Evolutionary conservation across 2,888 invertebrate genomes (phyloP).

Genomic region (Globia sparganii): DNA sequence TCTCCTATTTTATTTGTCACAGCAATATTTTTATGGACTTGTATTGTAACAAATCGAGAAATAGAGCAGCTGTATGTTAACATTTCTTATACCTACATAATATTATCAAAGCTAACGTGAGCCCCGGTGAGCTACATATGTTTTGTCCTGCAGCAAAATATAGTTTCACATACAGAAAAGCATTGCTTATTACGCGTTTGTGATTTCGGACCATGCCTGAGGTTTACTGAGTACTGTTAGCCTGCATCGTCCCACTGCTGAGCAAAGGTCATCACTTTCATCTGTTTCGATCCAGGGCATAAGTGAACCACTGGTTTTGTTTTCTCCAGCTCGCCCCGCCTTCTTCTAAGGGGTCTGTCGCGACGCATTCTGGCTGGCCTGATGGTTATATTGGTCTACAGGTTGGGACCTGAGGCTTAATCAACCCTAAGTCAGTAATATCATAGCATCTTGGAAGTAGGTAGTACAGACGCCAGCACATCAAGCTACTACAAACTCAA

Average conservation of each 20-base stretch:
- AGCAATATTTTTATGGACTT: conserved; percentile 2
- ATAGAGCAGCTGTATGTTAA: background rate
- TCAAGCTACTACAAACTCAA: too few relatives aligned
- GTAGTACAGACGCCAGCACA: too few relatives aligned
- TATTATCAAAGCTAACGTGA: background rate
- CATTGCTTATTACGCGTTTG: too few relatives aligned
- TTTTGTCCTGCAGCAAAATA: background rate
- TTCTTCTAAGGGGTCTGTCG: too few relatives aligned
- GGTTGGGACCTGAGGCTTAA: too few relatives aligned
- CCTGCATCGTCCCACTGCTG: too few relatives aligned
- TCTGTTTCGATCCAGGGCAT: too few relatives aligned
- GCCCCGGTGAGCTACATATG: background rate
- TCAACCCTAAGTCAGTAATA: background rate
- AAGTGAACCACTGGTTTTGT: too few relatives aligned
- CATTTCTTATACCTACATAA: background rate
- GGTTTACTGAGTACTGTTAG: background rate
- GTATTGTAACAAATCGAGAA: background rate
- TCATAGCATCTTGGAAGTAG: background rate
- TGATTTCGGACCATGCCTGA: background rate
- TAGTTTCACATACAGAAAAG: background rate
- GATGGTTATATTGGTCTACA: too few relatives aligned
- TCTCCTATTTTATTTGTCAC: background rate
- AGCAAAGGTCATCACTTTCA: too few relatives aligned
- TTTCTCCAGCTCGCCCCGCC: too few relatives aligned
- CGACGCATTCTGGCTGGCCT: too few relatives aligned